phyloP scores from a whole-genome alignment of 2,888 invertebrate genomes.

The Sericinus montela region DNA sequence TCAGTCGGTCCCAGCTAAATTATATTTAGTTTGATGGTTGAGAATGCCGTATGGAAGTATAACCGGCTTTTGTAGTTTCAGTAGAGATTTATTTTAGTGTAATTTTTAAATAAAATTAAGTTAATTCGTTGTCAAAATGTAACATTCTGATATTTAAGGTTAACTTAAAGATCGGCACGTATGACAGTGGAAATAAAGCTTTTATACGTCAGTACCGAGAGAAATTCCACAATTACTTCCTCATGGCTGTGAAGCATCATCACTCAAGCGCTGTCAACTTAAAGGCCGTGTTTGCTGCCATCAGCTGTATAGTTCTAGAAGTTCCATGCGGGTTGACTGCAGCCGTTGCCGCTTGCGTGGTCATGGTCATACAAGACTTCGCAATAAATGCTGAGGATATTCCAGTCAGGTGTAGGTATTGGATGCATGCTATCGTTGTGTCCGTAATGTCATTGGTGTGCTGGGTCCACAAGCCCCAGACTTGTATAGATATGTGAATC shows the following conservation, averaged over 20 bases:
- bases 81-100: too few species aligned
- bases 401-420: slow-evolving; percentile 54
- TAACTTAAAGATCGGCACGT: slow-evolving; percentile 53
- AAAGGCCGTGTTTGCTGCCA: slow-evolving; percentile 72
- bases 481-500: slow-evolving; percentile 78
- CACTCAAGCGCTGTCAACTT: slow-evolving; percentile 64
- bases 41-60: too few species aligned
- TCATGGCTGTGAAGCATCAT: slow-evolving; percentile 63
- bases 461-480: slow-evolving; percentile 79
- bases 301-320: slow-evolving; percentile 78
- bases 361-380: slow-evolving; percentile 81
- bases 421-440: slow-evolving; percentile 80
- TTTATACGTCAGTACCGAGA: slow-evolving; percentile 74
- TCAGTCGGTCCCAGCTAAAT: too few species aligned
- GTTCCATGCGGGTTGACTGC: slow-evolving; percentile 82
- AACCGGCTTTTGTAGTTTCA: too few species aligned
- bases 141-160: too few species aligned
- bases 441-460: slow-evolving; percentile 81
- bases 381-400: slow-evolving; percentile 57
- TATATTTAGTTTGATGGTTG: too few species aligned
- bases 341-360: slow-evolving; percentile 75
- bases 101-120: too few species aligned
- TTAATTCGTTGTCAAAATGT: too few species aligned
- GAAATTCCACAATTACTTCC: slow-evolving; percentile 55
- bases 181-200: slow-evolving; percentile 61